Percentiles rank a stretch among this genome's conserved stretches.
These are phyloP conservation scores for Limnephilus auricula DNA, from an alignment of 2,888 invertebrate genomes.

Conservation along the genomic window DNA sequence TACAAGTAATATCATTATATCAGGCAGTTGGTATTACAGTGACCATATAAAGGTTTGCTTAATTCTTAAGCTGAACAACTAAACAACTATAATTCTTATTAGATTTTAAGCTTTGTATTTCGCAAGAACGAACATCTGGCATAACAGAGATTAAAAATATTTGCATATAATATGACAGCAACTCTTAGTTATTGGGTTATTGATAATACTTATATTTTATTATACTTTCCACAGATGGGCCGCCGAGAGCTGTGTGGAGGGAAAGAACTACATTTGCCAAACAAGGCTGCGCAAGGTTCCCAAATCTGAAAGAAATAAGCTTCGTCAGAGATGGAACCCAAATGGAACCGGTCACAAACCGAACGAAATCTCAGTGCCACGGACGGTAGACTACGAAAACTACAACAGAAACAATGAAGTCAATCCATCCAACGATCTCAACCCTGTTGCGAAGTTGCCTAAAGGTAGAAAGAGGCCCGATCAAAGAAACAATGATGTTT, in stretches of 20 bases:
- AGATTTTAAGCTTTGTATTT: no score
- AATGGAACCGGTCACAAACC: conserved; percentile 72
- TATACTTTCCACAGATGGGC: conserved; percentile 79
- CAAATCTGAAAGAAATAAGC: conserved; percentile 74
- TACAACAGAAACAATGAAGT: conserved; percentile 66
- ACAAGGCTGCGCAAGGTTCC: conserved; percentile 77
- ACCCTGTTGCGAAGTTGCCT: conserved; percentile 53
- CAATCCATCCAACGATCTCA: conserved; percentile 46
- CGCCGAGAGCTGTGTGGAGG: conserved; percentile 80
- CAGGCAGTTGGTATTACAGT: background rate
- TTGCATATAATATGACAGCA: background rate
- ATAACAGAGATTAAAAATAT: background rate
- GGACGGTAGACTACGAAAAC: conserved; percentile 71
- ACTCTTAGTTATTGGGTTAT: background rate
- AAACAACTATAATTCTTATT: background rate
- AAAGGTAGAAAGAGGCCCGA: conserved; percentile 3
- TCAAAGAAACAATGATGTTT: conserved; percentile 4
- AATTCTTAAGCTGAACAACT: background rate
- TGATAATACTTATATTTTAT: background rate
- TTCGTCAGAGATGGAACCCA: conserved; percentile 75
- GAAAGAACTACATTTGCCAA: conserved; percentile 85
- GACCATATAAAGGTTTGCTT: background rate
- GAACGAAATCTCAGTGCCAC: conserved; percentile 78
- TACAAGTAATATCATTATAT: background rate
- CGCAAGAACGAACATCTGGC: background rate